Percentiles rank a stretch among this genome's conserved stretches.
Conservation (phyloP, 2,888 invertebrate species). For the Gonocerus acuteangulatus region DNA sequence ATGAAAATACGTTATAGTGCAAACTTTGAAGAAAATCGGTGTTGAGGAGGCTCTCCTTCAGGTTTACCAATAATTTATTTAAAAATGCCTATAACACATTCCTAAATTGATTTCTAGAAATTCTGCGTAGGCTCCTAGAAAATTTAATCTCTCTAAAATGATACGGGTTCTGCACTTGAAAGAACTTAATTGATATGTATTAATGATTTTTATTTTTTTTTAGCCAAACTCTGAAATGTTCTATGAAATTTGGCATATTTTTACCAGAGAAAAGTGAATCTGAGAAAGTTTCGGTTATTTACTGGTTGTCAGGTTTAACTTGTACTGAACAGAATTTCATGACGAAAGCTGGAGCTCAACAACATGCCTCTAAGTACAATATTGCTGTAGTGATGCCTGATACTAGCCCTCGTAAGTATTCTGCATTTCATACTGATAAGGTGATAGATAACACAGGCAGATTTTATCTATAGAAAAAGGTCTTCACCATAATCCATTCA, state of each 20-base stretch:
- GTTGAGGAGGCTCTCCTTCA: no score
- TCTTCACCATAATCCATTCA: no score
- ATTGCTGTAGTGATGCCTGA: constrained; percentile 89
- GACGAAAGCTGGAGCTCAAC: constrained; percentile 90
- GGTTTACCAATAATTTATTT: no score
- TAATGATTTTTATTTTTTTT: constrained; percentile 24
- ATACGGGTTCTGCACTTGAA: no score
- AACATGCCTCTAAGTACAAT: constrained; percentile 75
- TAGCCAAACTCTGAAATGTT: constrained; percentile 68
- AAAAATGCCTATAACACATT: neutral
- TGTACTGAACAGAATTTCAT: constrained; percentile 95
- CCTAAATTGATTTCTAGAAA: neutral
- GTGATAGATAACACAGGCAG: neutral
- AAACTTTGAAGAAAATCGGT: no score
- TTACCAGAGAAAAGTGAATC: constrained; percentile 64
- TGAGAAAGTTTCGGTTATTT: constrained; percentile 68
- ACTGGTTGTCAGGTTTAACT: constrained; percentile 84
- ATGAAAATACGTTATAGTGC: no score
- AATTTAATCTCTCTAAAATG: no score
- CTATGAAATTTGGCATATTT: constrained; percentile 89
- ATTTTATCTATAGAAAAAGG: neutral
- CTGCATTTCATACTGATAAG: neutral
- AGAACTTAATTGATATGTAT: neutral
- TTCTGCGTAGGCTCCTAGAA: no score
- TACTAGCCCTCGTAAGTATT: constrained; percentile 68